Percentiles rank a stretch among this genome's conserved stretches.
These are phyloP conservation scores for Epinotia bilunana DNA, from an alignment of 2,888 invertebrate genomes.

Conservation along the genomic window DNA sequence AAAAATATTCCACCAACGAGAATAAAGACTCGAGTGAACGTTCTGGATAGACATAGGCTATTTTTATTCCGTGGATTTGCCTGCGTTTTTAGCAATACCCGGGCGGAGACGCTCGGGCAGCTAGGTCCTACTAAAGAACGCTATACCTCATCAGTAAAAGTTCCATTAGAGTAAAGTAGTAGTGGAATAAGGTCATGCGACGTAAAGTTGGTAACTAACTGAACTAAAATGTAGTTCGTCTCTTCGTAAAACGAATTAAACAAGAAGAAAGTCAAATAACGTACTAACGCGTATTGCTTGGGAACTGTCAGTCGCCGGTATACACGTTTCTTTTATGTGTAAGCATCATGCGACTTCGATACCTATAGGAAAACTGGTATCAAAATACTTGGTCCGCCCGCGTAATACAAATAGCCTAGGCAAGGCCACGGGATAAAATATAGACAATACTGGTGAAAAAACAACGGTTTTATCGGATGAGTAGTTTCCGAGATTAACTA, in stretches of 20 bases:
- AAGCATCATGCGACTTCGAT: conserved; percentile 2
- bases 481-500: too few species aligned
- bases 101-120: too few species aligned
- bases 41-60: too few species aligned
- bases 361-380: background rate
- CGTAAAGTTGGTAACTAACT: conserved; percentile 18
- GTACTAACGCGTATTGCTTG: conserved; percentile 4
- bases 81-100: too few species aligned
- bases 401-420: too few species aligned
- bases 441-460: too few species aligned
- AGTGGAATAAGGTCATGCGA: conserved; percentile 24
- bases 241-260: conserved; percentile 26
- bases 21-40: too few species aligned
- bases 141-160: background rate
- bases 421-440: too few species aligned
- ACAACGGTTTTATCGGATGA: too few species aligned
- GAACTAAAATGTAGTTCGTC: conserved; percentile 21
- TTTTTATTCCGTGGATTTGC: too few species aligned
- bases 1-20: too few species aligned
- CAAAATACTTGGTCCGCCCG: background rate
- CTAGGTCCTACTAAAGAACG: too few species aligned
- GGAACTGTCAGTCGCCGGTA: background rate
- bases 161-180: background rate
- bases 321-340: background rate
- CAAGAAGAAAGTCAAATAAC: conserved; percentile 34